These are phyloP conservation scores for Xanthorhoe spadicearia DNA, from an alignment of 2,888 invertebrate genomes.

Conservation along the genomic window DNA sequence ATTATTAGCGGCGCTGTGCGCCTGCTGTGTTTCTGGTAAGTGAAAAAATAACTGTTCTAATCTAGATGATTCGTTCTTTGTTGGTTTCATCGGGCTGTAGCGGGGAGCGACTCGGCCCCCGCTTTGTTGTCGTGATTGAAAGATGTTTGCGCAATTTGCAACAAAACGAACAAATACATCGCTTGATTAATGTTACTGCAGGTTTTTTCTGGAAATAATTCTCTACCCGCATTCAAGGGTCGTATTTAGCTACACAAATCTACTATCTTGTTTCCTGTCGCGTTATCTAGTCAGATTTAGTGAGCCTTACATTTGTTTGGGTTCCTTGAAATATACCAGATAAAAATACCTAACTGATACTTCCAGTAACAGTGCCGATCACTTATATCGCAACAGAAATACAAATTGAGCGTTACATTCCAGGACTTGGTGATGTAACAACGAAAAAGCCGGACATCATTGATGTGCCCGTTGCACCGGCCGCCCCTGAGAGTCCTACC, in stretches of 20 bases:
- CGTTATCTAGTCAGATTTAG: neutral
- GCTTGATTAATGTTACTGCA: conserved; percentile 10
- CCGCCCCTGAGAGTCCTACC: neutral
- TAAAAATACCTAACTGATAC: no score
- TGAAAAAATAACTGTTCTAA: conserved; percentile 48
- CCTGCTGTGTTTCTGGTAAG: conserved; percentile 69
- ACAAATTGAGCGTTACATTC: neutral
- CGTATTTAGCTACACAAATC: neutral
- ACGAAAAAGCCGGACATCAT: neutral
- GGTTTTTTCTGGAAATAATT: conserved; percentile 30
- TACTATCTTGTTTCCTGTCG: neutral
- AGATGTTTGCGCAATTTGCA: conserved; percentile 54
- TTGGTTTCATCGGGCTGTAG: conserved; percentile 55
- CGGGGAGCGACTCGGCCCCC: conserved; percentile 38
- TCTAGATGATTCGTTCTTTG: conserved; percentile 56
- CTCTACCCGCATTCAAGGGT: conserved; percentile 34
- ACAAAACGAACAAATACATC: conserved; percentile 43
- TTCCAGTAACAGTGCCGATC: neutral
- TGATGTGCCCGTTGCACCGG: neutral
- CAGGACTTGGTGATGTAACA: neutral
- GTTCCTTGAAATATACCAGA: neutral
- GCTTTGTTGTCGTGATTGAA: conserved; percentile 53
- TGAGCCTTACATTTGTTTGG: neutral
- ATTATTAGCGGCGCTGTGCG: conserved; percentile 65
- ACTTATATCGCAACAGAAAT: neutral